A percentile compares a stretch with the other conserved stretches of the same genome.
Evolutionary conservation across 2,888 invertebrate species (phyloP).

Genomic region (Melinopterus prodromus): DNA sequence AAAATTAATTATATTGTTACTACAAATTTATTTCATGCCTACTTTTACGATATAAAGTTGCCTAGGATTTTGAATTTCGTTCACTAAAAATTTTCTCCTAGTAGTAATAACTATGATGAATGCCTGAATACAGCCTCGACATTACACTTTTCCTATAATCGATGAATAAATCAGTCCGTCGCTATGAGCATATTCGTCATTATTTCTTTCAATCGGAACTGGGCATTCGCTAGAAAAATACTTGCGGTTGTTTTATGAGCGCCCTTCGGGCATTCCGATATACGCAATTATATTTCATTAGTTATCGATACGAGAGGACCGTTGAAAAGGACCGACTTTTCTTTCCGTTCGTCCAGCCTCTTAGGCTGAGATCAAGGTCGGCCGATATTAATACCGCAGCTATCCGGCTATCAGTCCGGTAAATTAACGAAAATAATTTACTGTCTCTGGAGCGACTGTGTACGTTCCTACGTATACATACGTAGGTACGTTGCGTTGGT

Average conservation of each 20-base stretch:
- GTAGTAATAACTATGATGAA: not conserved
- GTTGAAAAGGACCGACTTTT: not conserved
- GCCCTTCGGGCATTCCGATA: not conserved
- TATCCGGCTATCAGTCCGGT: constrained; percentile 4
- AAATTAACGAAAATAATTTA: not conserved
- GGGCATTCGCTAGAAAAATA: not conserved
- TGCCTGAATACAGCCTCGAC: not conserved
- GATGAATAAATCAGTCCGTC: not conserved
- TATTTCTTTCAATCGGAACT: not conserved
- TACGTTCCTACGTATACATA: not conserved
- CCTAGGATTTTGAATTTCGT: too few relatives aligned
- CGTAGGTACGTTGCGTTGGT: not conserved
- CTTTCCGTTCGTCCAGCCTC: not conserved
- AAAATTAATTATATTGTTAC: too few relatives aligned
- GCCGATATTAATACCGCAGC: not conserved
- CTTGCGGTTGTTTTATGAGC: not conserved
- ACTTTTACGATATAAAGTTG: too few relatives aligned
- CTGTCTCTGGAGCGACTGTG: not conserved
- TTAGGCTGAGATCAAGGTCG: not conserved
- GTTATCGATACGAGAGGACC: not conserved
- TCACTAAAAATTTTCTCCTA: too few relatives aligned
- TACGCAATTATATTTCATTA: constrained; percentile 4
- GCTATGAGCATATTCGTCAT: not conserved
- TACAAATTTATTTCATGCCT: too few relatives aligned
- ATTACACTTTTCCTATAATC: not conserved